These are phyloP conservation scores for Pseudoatta argentina DNA, from an alignment of 1,140 invertebrate genomes.

Conservation along the genomic window DNA sequence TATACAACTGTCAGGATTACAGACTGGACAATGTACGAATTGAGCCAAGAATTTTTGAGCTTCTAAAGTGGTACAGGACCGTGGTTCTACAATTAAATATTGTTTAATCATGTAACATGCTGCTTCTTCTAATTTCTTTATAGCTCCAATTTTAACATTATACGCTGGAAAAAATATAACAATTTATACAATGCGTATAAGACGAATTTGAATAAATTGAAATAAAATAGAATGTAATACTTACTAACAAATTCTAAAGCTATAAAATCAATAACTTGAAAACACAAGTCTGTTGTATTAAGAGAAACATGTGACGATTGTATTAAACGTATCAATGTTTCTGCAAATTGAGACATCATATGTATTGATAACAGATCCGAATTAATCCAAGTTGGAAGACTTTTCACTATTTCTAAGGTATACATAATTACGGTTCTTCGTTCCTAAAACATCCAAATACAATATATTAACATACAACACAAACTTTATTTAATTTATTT, in stretches of 20 bases:
- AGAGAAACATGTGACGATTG: slow-evolving; percentile 34
- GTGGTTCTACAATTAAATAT: slow-evolving; percentile 76
- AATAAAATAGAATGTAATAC: slow-evolving; percentile 50
- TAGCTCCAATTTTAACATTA: not conserved
- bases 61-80: slow-evolving; percentile 67
- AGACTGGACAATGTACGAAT: slow-evolving; percentile 77
- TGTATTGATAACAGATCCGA: slow-evolving; percentile 49
- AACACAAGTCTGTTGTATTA: slow-evolving; percentile 72
- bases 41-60: slow-evolving; percentile 73
- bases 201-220: not conserved
- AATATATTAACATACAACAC: slow-evolving; percentile 27
- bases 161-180: slow-evolving; percentile 28
- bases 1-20: slow-evolving; percentile 48
- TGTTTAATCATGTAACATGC: slow-evolving; percentile 78
- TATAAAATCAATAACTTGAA: slow-evolving; percentile 74
- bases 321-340: slow-evolving; percentile 68
- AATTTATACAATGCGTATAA: slow-evolving; percentile 28
- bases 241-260: slow-evolving; percentile 70
- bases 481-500: not conserved
- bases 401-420: slow-evolving; percentile 74
- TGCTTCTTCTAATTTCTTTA: slow-evolving; percentile 60
- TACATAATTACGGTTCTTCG: slow-evolving; percentile 61
- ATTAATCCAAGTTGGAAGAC: slow-evolving; percentile 72
- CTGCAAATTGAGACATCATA: slow-evolving; percentile 47
- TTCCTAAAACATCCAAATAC: slow-evolving; percentile 67